Evolutionary conservation across 2,113 vertebrate genomes (phyloP), one percentile per base, ranked within the genome.

Genomic region (Enhydra lutris): DNA sequence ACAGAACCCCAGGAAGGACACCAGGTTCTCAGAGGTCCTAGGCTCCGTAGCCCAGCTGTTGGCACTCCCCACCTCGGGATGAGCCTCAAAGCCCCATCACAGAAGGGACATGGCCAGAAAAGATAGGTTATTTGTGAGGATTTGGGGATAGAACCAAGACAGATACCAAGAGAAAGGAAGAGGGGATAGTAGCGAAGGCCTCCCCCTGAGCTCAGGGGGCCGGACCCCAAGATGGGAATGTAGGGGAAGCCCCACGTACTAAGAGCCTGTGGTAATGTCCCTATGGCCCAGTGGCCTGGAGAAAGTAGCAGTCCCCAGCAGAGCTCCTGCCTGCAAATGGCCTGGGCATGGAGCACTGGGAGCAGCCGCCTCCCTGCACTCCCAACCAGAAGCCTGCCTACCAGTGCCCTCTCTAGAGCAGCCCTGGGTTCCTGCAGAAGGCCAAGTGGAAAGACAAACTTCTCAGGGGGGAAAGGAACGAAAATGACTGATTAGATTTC

Each of bases 161-260:
- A 88, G 50, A 59, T 47, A 31, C 36, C 50, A 55, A 39, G 36
- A 61, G 23, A 26, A 61, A 21, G 5, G 14, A 42, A 7, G 29
- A 91, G 31, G 59, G n/a, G 39, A 31, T 0, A 6, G 17, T 0
- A 61, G 55, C 4, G 7, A 74, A 80, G 31, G 3, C 7, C 4
- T 18, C 39, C 21, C 14, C 2, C 4, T 12, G n/a, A 15, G 74
- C 61, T 59, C 36, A 45, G 15, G 47, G 10, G 29, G 36, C 29
- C 21, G 31, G 83, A 50, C 29, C 65, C 57, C 0, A 0, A 31
- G 11, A 52, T 21, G 45, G 55, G 42, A 47, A 65, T 50, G 15
- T 20, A 61, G 15, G 7, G 34, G 15, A n/a, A 26, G 18, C n/a
- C 47, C 14, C 45, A 4, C 0, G 0, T 12, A 31, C 0, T 34